Percentiles rank a stretch among this genome's conserved stretches.
Evolutionary conservation across 2,797 vertebrate species (phyloP).

Genomic region (Heliangelus exortis): DNA sequence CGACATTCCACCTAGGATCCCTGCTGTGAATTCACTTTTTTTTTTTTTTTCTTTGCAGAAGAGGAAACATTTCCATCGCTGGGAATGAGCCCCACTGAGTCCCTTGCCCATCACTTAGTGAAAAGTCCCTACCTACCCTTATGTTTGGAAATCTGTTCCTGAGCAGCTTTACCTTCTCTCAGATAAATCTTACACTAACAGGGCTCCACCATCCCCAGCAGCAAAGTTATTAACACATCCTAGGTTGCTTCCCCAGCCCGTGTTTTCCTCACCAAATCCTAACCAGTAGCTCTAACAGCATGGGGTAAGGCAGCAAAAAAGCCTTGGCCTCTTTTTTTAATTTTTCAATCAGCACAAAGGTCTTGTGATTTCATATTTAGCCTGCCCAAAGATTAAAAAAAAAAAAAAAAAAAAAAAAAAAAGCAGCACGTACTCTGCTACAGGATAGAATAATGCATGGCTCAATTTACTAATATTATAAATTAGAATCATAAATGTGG

Average conservation of each 20-base stretch:
- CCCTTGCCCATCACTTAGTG: background rate
- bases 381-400: background rate
- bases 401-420: background rate
- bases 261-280: background rate
- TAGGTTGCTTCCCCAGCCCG: background rate
- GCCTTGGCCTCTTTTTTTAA: background rate
- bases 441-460: background rate
- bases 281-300: background rate
- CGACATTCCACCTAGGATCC: background rate
- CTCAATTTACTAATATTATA: conserved; percentile 19
- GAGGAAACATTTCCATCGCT: conserved; percentile 15
- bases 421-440: background rate
- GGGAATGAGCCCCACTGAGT: conserved; percentile 30
- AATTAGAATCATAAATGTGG: conserved; percentile 33
- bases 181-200: background rate
- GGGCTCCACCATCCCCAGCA: background rate
- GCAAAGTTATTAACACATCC: background rate
- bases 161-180: conserved; percentile 17
- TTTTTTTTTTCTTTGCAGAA: background rate
- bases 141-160: conserved; percentile 13
- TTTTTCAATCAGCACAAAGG: background rate
- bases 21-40: conserved; percentile 2
- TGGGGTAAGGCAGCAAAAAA: background rate
- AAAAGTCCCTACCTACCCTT: background rate
- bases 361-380: background rate